A percentile compares a stretch with the other conserved stretches of the same genome.
Conservation (phyloP, 2,113 vertebrate genomes). For the Picathartes gymnocephalus region DNA sequence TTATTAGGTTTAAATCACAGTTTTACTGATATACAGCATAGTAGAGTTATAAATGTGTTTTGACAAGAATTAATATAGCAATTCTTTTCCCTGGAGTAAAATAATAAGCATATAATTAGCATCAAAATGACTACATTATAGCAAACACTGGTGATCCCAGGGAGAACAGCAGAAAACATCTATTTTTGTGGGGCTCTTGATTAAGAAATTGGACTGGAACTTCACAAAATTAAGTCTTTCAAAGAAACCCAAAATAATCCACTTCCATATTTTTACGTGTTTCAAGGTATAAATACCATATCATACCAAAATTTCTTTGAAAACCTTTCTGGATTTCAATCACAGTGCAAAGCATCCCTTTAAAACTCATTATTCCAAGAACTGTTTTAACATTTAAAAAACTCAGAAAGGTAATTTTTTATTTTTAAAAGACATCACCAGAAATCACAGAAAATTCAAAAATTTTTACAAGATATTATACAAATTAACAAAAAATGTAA, state of each 20-base stretch:
- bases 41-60: background rate
- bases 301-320: background rate
- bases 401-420: background rate
- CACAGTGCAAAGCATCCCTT: background rate
- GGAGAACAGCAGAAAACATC: background rate
- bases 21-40: background rate
- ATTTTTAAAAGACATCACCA: background rate
- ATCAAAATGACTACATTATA: background rate
- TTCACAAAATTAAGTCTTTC: background rate
- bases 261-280: background rate
- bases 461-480: background rate
- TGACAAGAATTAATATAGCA: background rate
- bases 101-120: conserved; percentile 7
- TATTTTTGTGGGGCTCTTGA: background rate
- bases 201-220: background rate
- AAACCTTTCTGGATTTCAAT: background rate
- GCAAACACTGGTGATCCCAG: background rate
- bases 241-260: background rate
- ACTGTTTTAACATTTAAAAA: background rate
- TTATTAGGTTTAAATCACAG: background rate
- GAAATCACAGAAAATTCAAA: background rate
- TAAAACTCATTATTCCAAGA: background rate
- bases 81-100: background rate
- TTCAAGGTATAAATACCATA: background rate
- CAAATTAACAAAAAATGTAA: background rate